Conservation (phyloP, 1,140 invertebrate species). For the Medauroidea extradentata region DNA sequence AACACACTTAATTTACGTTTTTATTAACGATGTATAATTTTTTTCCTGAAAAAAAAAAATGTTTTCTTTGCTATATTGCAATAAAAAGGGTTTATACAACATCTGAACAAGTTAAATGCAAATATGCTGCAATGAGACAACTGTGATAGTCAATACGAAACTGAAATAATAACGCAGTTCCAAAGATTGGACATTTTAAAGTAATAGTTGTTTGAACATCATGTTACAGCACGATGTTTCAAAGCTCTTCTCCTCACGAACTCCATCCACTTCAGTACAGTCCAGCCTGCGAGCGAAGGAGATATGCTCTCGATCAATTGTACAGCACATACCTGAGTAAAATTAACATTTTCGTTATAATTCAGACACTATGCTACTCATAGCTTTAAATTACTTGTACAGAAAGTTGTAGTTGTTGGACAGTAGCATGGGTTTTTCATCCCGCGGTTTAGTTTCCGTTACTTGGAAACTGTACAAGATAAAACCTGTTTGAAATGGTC, state of each 20-base stretch:
- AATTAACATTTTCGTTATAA: neutral
- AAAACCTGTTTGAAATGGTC: neutral
- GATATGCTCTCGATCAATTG: slow-evolving; percentile 47
- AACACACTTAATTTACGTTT: too few relatives aligned
- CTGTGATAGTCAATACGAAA: too few relatives aligned
- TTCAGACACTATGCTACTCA: neutral
- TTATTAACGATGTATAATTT: too few relatives aligned
- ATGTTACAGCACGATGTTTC: too few relatives aligned
- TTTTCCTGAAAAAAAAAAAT: too few relatives aligned
- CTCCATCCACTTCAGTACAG: slow-evolving; percentile 55
- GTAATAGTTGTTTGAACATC: too few relatives aligned
- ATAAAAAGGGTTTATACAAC: too few relatives aligned
- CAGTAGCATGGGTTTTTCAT: neutral
- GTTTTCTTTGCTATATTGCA: too few relatives aligned
- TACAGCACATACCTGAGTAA: slow-evolving; percentile 31
- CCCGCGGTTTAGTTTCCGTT: neutral
- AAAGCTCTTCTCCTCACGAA: slow-evolving; percentile 52
- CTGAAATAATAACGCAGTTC: too few relatives aligned
- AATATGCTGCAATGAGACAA: too few relatives aligned
- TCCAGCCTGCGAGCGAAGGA: slow-evolving; percentile 50
- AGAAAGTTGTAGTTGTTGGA: neutral
- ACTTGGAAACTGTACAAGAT: neutral
- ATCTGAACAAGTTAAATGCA: too few relatives aligned
- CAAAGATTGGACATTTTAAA: too few relatives aligned
- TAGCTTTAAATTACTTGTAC: neutral